Conservation (phyloP, 2,888 invertebrate species). For the Biston betularia region DNA sequence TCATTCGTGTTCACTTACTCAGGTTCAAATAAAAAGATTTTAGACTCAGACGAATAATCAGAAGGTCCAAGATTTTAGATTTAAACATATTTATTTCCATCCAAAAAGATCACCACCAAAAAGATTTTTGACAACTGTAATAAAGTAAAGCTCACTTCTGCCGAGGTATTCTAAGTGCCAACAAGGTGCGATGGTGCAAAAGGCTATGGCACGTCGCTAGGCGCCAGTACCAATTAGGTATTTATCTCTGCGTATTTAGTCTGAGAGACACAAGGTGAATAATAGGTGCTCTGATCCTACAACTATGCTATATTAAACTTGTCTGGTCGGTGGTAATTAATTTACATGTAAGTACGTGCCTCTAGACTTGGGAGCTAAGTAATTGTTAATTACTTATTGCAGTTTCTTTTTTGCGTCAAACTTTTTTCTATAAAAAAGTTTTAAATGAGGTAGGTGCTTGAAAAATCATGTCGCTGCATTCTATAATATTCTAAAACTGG, state of each 20-base stretch:
- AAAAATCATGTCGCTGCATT: too few relatives aligned
- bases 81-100: background rate
- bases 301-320: conserved; percentile 36
- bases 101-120: background rate
- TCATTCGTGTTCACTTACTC: too few relatives aligned
- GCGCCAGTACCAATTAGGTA: conserved; percentile 42
- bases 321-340: conserved; percentile 41
- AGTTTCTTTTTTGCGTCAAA: background rate
- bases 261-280: conserved; percentile 32
- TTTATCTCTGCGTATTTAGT: conserved; percentile 37
- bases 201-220: conserved; percentile 10
- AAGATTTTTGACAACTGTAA: background rate
- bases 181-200: conserved; percentile 15
- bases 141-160: background rate
- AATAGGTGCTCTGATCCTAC: conserved; percentile 32
- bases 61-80: too few relatives aligned
- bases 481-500: too few relatives aligned
- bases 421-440: background rate
- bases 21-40: too few relatives aligned
- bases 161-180: conserved; percentile 8
- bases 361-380: conserved; percentile 10
- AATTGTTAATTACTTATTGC: conserved; percentile 9
- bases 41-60: too few relatives aligned
- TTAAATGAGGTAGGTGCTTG: background rate
- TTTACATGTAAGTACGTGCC: conserved; percentile 27